Evolutionary conservation across 2,113 vertebrate genomes (phyloP).

Genomic region (Nothobranchius furzeri): DNA sequence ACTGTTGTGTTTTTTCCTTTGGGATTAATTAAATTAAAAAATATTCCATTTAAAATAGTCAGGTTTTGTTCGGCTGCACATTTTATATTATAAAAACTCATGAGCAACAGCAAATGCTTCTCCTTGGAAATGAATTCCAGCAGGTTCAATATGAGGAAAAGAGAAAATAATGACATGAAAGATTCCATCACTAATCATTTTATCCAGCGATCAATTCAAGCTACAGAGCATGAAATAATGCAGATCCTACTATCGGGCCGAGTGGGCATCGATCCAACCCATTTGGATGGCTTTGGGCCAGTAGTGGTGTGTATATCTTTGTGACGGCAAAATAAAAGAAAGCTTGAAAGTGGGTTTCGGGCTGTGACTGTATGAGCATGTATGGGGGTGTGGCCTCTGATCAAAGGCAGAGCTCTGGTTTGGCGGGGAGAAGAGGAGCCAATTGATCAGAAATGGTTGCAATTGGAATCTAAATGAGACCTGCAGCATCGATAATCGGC

Average conservation of each 20-base stretch:
- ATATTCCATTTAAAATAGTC: too few species aligned
- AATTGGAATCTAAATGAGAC: constrained; percentile 77
- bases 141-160: constrained; percentile 20
- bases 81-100: background rate
- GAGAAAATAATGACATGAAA: constrained; percentile 49
- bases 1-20: too few species aligned
- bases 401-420: constrained; percentile 60
- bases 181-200: constrained; percentile 70
- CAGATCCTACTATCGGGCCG: constrained; percentile 60
- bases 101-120: constrained; percentile 33
- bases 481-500: constrained; percentile 64
- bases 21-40: too few species aligned
- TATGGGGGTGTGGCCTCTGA: constrained; percentile 65
- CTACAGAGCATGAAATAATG: constrained; percentile 71
- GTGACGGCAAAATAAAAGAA: constrained; percentile 11
- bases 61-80: too few species aligned
- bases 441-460: constrained; percentile 76
- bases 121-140: constrained; percentile 31
- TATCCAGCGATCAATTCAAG: constrained; percentile 68
- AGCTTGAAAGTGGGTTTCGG: constrained; percentile 20
- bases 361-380: constrained; percentile 26
- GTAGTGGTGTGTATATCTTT: background rate
- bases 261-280: constrained; percentile 60
- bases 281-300: constrained; percentile 35
- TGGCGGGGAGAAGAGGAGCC: constrained; percentile 52